Percentiles rank a stretch among this genome's conserved stretches.
These are phyloP conservation scores for Polyommatus icarus DNA, from an alignment of 2,888 invertebrate genomes.

Conservation along the genomic window DNA sequence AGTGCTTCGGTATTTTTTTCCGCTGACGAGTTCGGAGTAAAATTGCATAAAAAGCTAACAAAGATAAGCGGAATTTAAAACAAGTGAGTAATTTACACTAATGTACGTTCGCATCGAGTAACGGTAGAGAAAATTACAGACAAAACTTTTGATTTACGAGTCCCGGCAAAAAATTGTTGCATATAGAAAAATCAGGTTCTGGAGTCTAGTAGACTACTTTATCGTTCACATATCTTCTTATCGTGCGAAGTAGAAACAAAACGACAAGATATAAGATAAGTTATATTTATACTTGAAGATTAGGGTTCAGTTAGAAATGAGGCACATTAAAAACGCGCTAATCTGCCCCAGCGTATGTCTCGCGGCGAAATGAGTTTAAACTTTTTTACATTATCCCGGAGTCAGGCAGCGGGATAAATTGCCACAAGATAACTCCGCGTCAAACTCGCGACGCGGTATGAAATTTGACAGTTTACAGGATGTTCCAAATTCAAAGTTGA, in stretches of 20 bases:
- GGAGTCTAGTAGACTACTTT: background rate
- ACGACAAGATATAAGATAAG: background rate
- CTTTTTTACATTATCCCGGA: constrained; percentile 64
- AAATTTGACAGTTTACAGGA: constrained; percentile 71
- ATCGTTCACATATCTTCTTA: background rate
- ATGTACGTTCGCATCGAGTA: constrained; percentile 16
- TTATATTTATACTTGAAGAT: constrained; percentile 5
- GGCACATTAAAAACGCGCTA: constrained; percentile 32
- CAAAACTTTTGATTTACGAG: constrained; percentile 15
- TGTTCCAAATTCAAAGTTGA: constrained; percentile 51
- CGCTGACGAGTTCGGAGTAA: constrained; percentile 10
- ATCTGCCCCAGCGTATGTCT: constrained; percentile 43
- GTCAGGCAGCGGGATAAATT: constrained; percentile 61
- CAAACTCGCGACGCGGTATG: constrained; percentile 66
- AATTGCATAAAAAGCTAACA: constrained; percentile 31
- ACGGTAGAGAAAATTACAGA: constrained; percentile 12
- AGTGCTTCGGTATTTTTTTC: constrained; percentile 3
- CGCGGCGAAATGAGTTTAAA: constrained; percentile 60
- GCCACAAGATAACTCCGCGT: constrained; percentile 67
- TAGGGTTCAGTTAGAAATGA: constrained; percentile 32
- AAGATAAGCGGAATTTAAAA: constrained; percentile 14
- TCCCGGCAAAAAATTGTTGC: background rate
- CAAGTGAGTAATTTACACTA: constrained; percentile 22
- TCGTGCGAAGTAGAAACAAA: background rate
- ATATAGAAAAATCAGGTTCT: background rate